Evolutionary conservation across 2,797 vertebrate genomes (phyloP).

Genomic region (Sardinella longiceps): DNA sequence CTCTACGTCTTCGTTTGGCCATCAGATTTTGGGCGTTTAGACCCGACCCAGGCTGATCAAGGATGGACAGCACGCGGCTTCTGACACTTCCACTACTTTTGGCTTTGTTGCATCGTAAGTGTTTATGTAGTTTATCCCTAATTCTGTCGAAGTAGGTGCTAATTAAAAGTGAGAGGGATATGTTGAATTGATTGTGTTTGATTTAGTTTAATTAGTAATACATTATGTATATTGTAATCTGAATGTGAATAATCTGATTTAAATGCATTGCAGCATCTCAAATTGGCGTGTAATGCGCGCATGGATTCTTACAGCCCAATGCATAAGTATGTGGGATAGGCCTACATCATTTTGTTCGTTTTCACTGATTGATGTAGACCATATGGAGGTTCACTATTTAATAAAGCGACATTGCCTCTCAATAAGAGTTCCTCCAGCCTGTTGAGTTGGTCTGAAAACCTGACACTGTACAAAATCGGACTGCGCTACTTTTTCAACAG

Average conservation of each 20-base stretch:
- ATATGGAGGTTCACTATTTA: background rate
- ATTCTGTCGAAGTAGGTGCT: background rate
- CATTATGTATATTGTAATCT: too few relatives aligned
- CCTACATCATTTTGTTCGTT: background rate
- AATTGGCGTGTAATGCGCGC: background rate
- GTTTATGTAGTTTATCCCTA: background rate
- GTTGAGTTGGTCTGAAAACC: background rate
- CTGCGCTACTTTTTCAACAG: too few relatives aligned
- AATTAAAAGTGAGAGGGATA: background rate
- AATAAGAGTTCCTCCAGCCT: background rate
- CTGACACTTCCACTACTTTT: constrained; percentile 59
- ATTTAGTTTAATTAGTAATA: too few relatives aligned
- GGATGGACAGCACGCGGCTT: constrained; percentile 48
- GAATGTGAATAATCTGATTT: too few relatives aligned
- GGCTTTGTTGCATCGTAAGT: constrained; percentile 64
- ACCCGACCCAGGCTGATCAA: background rate
- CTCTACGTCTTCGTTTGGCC: background rate
- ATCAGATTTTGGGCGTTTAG: background rate
- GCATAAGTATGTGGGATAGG: background rate
- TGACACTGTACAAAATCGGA: too few relatives aligned
- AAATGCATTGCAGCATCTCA: background rate
- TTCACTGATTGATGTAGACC: background rate
- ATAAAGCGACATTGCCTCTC: background rate
- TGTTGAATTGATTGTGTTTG: too few relatives aligned
- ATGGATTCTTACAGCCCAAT: too few relatives aligned